Evolutionary conservation across 2,888 invertebrate species (phyloP).

Genomic region (Anthophora plumipes): DNA sequence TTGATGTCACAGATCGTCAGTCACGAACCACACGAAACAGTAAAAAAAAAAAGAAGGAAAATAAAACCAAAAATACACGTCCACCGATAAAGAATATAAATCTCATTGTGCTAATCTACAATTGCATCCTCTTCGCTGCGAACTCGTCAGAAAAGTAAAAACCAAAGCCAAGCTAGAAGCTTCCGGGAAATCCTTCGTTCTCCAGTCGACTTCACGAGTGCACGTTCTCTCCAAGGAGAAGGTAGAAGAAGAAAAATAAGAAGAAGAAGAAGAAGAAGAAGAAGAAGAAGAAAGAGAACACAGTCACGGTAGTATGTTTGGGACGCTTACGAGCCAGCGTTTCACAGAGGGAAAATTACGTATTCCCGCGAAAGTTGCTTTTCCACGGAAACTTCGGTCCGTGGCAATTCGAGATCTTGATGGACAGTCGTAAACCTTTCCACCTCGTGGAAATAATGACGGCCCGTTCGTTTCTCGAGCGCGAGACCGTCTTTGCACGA

Average conservation of each 20-base stretch:
- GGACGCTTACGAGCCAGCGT: slow-evolving; percentile 24
- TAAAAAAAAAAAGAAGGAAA: background rate
- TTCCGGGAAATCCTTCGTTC: background rate
- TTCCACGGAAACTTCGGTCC: slow-evolving; percentile 41
- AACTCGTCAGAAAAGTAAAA: background rate
- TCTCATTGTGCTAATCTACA: background rate
- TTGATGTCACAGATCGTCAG: too few relatives aligned
- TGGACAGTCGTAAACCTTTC: slow-evolving; percentile 70
- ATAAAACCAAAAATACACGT: background rate
- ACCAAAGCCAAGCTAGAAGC: background rate
- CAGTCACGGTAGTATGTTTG: slow-evolving; percentile 7
- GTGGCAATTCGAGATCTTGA: slow-evolving; percentile 65
- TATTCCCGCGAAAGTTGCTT: slow-evolving; percentile 62
- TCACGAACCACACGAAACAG: too few relatives aligned
- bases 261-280: background rate
- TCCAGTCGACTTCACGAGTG: background rate
- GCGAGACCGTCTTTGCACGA: background rate
- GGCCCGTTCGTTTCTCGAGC: slow-evolving; percentile 45
- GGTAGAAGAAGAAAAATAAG: background rate
- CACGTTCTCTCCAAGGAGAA: background rate
- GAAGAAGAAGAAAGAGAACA: background rate
- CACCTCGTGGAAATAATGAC: slow-evolving; percentile 61
- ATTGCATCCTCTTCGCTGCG: background rate
- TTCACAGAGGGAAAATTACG: slow-evolving; percentile 57
- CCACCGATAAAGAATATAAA: background rate